Percentiles rank a stretch among this genome's conserved stretches.
Evolutionary conservation across 2,888 invertebrate genomes (phyloP).

Genomic region (Chrysina gloriosa): DNA sequence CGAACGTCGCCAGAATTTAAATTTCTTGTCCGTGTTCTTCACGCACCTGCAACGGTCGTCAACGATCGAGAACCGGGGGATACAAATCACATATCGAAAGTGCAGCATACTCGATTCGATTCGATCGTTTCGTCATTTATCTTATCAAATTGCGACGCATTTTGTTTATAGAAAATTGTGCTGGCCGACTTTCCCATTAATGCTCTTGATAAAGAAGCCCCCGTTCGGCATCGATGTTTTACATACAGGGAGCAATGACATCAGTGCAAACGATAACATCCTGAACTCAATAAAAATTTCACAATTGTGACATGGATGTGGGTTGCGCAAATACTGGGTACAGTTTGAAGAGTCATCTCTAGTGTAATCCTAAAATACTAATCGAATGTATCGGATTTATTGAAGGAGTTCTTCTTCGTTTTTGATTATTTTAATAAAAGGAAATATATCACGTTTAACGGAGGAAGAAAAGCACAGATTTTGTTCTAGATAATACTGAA

Average conservation of each 20-base stretch:
- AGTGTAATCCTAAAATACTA: too few relatives aligned
- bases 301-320: conserved; percentile 18
- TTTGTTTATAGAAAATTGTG: conserved; percentile 10
- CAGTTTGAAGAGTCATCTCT: background rate
- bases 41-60: background rate
- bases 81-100: background rate
- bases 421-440: too few relatives aligned
- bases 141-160: conserved; percentile 5
- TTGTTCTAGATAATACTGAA: too few relatives aligned
- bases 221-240: conserved; percentile 11
- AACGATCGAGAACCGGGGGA: background rate
- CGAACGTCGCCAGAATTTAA: conserved; percentile 11
- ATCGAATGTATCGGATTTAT: too few relatives aligned
- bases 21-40: background rate
- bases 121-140: background rate
- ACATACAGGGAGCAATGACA: conserved; percentile 28
- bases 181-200: conserved; percentile 34
- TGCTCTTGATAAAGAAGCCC: conserved; percentile 24
- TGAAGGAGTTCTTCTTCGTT: too few relatives aligned
- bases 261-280: conserved; percentile 34
- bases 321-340: conserved; percentile 24
- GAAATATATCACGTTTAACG: too few relatives aligned
- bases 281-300: conserved; percentile 35
- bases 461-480: too few relatives aligned
- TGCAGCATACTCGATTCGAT: background rate